phyloP scores from a whole-genome alignment of 2,113 vertebrate species.

The Dicerorhinus sumatrensis region DNA sequence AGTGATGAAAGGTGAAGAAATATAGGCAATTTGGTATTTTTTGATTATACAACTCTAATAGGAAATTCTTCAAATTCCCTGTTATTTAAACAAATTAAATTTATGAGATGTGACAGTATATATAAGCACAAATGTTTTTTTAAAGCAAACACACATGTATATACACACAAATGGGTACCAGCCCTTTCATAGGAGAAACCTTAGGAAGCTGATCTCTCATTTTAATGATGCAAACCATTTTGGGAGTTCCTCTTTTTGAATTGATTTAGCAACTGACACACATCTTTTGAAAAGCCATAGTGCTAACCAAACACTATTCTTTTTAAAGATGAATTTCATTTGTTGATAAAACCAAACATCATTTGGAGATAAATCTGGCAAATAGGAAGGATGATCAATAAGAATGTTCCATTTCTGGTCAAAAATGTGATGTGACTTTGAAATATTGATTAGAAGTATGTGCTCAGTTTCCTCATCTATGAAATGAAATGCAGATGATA shows the following conservation, averaged over 20 bases:
- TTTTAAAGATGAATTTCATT: constrained; percentile 50
- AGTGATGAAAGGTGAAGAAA: constrained; percentile 60
- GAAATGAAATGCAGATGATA: neutral
- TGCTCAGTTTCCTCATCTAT: neutral
- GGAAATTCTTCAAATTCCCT: neutral
- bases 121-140: neutral
- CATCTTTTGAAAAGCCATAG: constrained; percentile 46
- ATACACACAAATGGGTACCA: neutral
- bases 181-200: neutral
- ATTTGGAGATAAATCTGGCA: constrained; percentile 41
- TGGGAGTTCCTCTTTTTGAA: neutral
- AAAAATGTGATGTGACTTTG: neutral
- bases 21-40: constrained; percentile 28
- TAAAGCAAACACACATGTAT: neutral
- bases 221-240: constrained; percentile 31
- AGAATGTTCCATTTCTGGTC: constrained; percentile 15
- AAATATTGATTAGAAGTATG: neutral
- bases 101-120: neutral
- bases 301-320: neutral
- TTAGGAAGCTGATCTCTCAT: constrained; percentile 33
- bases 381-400: neutral
- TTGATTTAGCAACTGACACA: neutral
- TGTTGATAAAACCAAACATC: constrained; percentile 28
- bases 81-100: constrained; percentile 50
- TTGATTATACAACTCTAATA: neutral